phyloP scores from a whole-genome alignment of 2,113 vertebrate genomes.

The Odontesthes bonariensis region DNA sequence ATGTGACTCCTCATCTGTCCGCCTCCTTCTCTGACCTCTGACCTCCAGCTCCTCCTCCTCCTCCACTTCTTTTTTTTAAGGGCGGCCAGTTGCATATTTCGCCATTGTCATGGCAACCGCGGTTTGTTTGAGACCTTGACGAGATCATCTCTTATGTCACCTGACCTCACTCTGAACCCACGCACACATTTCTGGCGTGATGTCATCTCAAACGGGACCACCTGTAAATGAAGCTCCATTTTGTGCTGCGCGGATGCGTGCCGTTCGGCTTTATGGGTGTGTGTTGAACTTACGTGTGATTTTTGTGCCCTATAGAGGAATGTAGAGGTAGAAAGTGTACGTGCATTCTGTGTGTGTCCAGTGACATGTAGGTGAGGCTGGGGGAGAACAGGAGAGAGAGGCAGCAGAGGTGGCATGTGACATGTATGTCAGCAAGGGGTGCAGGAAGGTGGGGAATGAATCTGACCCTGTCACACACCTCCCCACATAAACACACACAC shows the following conservation, averaged over 20 bases:
- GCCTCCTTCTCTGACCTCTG: conserved; percentile 57
- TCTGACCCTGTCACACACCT: conserved; percentile 61
- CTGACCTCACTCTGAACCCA: conserved; percentile 73
- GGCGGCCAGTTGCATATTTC: conserved; percentile 61
- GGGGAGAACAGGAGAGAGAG: background rate
- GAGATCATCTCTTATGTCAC: conserved; percentile 76
- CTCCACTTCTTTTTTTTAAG: conserved; percentile 15
- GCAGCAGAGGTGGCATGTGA: conserved; percentile 44
- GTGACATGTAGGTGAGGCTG: conserved; percentile 31
- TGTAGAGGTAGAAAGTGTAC: conserved; percentile 10
- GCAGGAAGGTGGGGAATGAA: conserved; percentile 25
- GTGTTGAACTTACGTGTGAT: conserved; percentile 1
- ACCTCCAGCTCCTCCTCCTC: conserved; percentile 43
- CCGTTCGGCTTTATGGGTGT: background rate
- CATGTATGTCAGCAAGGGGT: conserved; percentile 53
- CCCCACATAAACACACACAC: conserved; percentile 18
- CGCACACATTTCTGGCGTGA: conserved; percentile 37
- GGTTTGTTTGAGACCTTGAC: conserved; percentile 65
- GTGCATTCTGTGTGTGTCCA: conserved; percentile 9
- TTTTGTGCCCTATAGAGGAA: conserved; percentile 16
- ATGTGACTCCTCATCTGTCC: conserved; percentile 60
- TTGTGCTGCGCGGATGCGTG: background rate
- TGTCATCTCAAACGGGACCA: conserved; percentile 54
- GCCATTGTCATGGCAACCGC: conserved; percentile 64
- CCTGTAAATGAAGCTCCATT: conserved; percentile 2